Percentiles rank a stretch among this genome's conserved stretches.
Conservation (phyloP, 2,888 invertebrate species). For the Campopleginae sp. region DNA sequence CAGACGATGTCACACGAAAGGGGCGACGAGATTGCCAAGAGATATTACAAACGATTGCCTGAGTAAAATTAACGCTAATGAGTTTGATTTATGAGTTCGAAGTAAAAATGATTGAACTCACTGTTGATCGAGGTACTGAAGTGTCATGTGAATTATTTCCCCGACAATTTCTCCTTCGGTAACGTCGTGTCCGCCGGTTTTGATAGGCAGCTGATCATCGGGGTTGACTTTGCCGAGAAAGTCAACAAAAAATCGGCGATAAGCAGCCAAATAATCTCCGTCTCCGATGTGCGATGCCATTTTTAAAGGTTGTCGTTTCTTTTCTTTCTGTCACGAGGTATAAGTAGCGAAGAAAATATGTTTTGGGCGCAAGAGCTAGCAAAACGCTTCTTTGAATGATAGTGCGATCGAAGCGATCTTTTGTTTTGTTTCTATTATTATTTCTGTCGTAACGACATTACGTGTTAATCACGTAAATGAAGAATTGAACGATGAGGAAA, state of each 20-base stretch:
- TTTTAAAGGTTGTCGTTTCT: conserved; percentile 45
- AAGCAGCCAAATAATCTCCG: conserved; percentile 89
- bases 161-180: conserved; percentile 89
- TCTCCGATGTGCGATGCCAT: conserved; percentile 80
- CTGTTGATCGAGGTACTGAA: conserved; percentile 91
- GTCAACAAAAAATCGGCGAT: conserved; percentile 90
- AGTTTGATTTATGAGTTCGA: background rate
- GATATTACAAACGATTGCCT: conserved; percentile 86
- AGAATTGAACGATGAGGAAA: conserved; percentile 24
- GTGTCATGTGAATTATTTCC: conserved; percentile 91
- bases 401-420: background rate
- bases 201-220: conserved; percentile 90
- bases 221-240: conserved; percentile 89
- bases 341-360: background rate
- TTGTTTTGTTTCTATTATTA: conserved; percentile 19
- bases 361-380: background rate
- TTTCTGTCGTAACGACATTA: conserved; percentile 23
- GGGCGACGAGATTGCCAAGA: conserved; percentile 85
- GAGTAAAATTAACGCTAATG: background rate
- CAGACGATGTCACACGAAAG: conserved; percentile 87
- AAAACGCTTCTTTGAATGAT: background rate
- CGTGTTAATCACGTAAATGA: conserved; percentile 37
- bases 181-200: conserved; percentile 89
- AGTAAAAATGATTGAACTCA: conserved; percentile 84
- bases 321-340: background rate